A percentile compares a stretch with the other conserved stretches of the same genome.
phyloP scores from a whole-genome alignment of 2,797 vertebrate species.

The Spinus olivaceus region DNA sequence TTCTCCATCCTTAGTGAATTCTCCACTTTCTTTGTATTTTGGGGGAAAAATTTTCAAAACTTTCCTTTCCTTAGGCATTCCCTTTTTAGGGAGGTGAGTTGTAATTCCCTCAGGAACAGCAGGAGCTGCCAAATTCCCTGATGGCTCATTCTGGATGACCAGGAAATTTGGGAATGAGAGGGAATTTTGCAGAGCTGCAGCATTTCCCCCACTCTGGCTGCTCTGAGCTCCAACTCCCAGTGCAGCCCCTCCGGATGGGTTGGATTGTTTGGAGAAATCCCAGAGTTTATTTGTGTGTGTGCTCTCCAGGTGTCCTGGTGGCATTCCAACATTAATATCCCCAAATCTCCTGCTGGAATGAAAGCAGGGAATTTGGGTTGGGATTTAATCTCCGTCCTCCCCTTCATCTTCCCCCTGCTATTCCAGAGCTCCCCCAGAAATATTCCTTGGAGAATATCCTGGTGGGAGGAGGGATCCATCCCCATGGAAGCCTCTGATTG shows the following conservation, averaged over 20 bases:
- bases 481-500: neutral
- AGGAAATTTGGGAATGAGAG: neutral
- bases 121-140: neutral
- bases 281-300: neutral
- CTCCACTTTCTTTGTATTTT: neutral
- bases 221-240: neutral
- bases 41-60: fast-evolving
- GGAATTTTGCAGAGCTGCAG: neutral
- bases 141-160: neutral
- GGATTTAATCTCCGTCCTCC: neutral
- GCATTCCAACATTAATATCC: neutral
- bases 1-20: neutral
- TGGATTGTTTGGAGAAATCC: neutral
- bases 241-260: fast-evolving
- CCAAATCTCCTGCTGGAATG: neutral
- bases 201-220: fast-evolving
- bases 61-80: neutral
- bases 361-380: neutral
- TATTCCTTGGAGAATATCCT: neutral
- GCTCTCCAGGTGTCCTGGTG: slow-evolving; percentile 20
- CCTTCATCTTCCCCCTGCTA: neutral
- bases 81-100: fast-evolving
- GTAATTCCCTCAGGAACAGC: neutral
- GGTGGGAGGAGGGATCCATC: neutral
- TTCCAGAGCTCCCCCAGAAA: neutral